Conservation (phyloP, 2,888 invertebrate genomes). For the Phengaris alcon region DNA sequence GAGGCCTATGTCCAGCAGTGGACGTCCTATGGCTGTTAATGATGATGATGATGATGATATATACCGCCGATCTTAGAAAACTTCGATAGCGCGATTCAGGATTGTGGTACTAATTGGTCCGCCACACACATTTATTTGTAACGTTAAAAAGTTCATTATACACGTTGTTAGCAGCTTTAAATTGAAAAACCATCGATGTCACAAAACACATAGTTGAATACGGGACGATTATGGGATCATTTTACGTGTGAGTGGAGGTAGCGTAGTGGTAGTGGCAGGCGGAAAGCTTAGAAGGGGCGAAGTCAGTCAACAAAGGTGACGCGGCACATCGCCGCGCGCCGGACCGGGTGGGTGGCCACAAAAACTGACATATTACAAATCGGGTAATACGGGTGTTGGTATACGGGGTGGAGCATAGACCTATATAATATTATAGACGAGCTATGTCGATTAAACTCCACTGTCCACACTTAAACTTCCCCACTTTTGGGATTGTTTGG, state of each 20-base stretch:
- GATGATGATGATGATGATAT: too few relatives aligned
- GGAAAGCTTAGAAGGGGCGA: conserved; percentile 63
- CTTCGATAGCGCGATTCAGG: too few relatives aligned
- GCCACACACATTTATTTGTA: too few relatives aligned
- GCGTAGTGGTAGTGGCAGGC: conserved; percentile 40
- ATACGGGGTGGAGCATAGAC: not conserved
- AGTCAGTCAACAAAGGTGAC: conserved; percentile 64
- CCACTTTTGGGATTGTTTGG: too few relatives aligned
- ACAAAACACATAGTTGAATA: not conserved
- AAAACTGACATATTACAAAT: conserved; percentile 28
- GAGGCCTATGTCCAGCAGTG: too few relatives aligned
- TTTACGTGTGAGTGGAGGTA: conserved; percentile 25
- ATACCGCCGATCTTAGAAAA: too few relatives aligned
- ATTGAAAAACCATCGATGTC: not conserved
- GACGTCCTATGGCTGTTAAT: too few relatives aligned
- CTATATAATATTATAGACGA: too few relatives aligned
- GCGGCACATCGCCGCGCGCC: conserved; percentile 51
- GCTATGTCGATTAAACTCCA: too few relatives aligned
- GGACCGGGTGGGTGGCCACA: conserved; percentile 62
- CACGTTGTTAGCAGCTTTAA: not conserved
- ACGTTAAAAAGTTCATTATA: not conserved
- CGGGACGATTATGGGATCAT: conserved; percentile 23
- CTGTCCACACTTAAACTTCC: too few relatives aligned
- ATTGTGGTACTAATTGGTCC: too few relatives aligned
- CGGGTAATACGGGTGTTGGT: not conserved